phyloP scores from a whole-genome alignment of 2,888 invertebrate species.

The Limnephilus marmoratus region DNA sequence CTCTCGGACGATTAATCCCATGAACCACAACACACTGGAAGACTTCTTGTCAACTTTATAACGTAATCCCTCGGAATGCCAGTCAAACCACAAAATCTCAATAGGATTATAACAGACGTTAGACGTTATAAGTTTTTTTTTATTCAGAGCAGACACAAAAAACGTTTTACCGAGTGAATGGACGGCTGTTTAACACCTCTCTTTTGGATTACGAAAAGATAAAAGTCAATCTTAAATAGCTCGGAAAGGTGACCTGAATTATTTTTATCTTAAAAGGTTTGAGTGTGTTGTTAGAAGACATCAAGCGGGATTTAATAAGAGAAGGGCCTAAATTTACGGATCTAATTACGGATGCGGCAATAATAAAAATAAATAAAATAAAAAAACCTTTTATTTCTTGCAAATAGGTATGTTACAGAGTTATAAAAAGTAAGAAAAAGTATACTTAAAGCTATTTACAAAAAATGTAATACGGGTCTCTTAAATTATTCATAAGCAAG shows the following conservation, averaged over 20 bases:
- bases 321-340: not conserved
- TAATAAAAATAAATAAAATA: not conserved
- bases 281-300: not conserved
- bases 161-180: slow-evolving; percentile 22
- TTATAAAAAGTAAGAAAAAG: no score
- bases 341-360: not conserved
- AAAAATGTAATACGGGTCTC: no score
- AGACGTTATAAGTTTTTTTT: not conserved
- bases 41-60: not conserved
- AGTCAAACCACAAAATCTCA: slow-evolving; percentile 6
- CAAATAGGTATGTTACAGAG: no score
- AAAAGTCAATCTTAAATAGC: slow-evolving; percentile 16
- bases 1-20: not conserved
- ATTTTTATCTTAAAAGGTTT: slow-evolving; percentile 3
- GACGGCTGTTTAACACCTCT: slow-evolving; percentile 36
- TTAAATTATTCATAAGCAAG: no score
- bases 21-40: not conserved
- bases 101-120: slow-evolving; percentile 2
- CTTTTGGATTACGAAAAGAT: slow-evolving; percentile 17
- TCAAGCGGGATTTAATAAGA: not conserved
- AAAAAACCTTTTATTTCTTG: no score
- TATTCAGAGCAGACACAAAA: slow-evolving; percentile 8
- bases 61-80: not conserved
- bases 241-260: slow-evolving; percentile 19
- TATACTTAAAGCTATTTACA: no score